phyloP scores from a whole-genome alignment of 2,888 invertebrate species.

The Hydrotaea diabolus region DNA sequence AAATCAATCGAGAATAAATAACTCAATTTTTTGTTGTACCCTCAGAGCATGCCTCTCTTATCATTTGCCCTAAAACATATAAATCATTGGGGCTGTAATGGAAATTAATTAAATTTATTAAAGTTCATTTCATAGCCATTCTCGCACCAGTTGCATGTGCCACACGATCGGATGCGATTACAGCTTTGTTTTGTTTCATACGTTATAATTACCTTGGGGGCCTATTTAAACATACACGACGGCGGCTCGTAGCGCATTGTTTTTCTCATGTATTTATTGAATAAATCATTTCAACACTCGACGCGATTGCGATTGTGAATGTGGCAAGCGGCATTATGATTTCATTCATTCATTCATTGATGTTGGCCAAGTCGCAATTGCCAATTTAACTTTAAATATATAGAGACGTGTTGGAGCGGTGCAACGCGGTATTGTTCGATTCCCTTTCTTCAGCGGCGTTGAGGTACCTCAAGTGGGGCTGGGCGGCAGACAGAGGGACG shows the following conservation, averaged over 20 bases:
- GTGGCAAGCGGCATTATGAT: background rate
- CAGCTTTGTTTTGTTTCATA: background rate
- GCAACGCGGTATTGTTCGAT: background rate
- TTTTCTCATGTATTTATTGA: constrained; percentile 8
- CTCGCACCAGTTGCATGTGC: background rate
- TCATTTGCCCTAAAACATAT: background rate
- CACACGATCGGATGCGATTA: background rate
- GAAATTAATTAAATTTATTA: constrained; percentile 35
- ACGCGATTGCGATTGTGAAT: background rate
- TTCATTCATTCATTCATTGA: constrained; percentile 8
- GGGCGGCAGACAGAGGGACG: too few relatives aligned
- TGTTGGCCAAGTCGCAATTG: constrained; percentile 24
- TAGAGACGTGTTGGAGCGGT: background rate
- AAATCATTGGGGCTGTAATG: constrained; percentile 27
- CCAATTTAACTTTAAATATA: constrained; percentile 24
- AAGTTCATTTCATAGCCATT: constrained; percentile 15
- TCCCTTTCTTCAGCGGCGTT: background rate
- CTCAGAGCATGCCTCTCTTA: background rate
- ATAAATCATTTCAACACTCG: constrained; percentile 39
- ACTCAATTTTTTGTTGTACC: background rate
- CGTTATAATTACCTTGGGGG: constrained; percentile 20
- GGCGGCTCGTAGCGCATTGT: background rate
- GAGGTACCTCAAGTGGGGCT: background rate
- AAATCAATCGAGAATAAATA: too few relatives aligned
- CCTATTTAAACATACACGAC: background rate